phyloP scores from a whole-genome alignment of 2,888 invertebrate species.

The Mythimna albipuncta region DNA sequence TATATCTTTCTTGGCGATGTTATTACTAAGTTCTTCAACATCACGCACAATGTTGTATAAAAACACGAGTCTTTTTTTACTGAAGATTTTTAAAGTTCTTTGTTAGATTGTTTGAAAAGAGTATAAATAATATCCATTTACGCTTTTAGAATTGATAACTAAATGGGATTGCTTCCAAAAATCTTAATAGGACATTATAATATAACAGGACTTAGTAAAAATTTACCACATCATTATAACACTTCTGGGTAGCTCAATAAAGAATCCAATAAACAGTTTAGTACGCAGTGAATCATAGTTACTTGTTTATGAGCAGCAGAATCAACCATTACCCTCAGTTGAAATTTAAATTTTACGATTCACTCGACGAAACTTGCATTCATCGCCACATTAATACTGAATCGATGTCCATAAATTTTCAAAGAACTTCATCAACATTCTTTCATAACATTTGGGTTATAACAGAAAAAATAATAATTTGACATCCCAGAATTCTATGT shows the following conservation, averaged over 20 bases:
- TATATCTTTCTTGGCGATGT: constrained; percentile 21
- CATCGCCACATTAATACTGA: constrained; percentile 40
- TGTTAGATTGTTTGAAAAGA: background rate
- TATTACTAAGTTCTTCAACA: constrained; percentile 8
- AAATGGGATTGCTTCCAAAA: background rate
- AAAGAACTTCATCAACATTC: constrained; percentile 18
- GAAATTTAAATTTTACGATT: constrained; percentile 49
- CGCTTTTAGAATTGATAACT: background rate
- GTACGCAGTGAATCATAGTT: constrained; percentile 20
- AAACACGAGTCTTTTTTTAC: background rate
- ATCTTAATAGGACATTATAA: background rate
- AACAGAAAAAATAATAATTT: constrained; percentile 28
- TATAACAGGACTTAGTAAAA: no score
- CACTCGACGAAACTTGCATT: constrained; percentile 4
- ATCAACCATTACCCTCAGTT: constrained; percentile 21
- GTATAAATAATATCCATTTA: background rate
- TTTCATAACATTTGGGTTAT: background rate
- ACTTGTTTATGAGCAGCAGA: constrained; percentile 40
- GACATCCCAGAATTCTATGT: constrained; percentile 30
- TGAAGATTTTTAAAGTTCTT: background rate
- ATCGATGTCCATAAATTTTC: constrained; percentile 30
- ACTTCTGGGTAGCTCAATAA: constrained; percentile 4
- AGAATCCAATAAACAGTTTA: constrained; percentile 33
- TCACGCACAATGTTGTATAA: constrained; percentile 9
- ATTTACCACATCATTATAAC: background rate